phyloP scores from a whole-genome alignment of 2,113 vertebrate genomes.

The Ictalurus furcatus region DNA sequence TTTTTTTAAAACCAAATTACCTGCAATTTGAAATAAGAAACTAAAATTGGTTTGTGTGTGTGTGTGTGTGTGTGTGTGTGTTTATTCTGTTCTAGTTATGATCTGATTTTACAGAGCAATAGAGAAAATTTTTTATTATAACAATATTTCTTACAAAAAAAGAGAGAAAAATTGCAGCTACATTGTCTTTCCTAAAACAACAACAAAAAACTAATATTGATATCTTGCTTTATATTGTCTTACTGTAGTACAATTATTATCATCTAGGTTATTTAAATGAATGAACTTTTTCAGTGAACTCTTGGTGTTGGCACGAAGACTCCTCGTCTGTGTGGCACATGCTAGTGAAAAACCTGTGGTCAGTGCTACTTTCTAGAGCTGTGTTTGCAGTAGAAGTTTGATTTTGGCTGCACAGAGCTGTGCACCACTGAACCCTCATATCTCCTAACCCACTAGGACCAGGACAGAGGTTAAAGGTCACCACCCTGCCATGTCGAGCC shows the following conservation, averaged over 20 bases:
- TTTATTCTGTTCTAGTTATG: neutral
- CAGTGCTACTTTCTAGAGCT: neutral
- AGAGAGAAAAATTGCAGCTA: neutral
- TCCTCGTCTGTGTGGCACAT: neutral
- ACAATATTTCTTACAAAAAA: neutral
- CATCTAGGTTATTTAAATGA: neutral
- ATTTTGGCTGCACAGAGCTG: conserved; percentile 16
- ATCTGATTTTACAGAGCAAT: neutral
- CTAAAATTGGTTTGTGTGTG: neutral
- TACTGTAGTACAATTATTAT: neutral
- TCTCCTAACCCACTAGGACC: conserved; percentile 31
- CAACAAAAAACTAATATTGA: neutral
- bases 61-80: neutral
- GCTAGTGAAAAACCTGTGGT: neutral
- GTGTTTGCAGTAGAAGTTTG: conserved; percentile 15
- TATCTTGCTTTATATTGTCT: neutral
- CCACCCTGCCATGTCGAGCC: conserved; percentile 14
- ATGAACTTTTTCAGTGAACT: neutral
- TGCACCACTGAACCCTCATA: conserved; percentile 25
- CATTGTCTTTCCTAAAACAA: neutral
- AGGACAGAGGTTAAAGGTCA: conserved; percentile 45
- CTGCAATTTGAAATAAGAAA: no score
- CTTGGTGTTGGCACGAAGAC: neutral
- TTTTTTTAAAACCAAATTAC: neutral
- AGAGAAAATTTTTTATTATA: neutral